Evolutionary conservation across 2,797 vertebrate species (phyloP), one percentile per base, ranked within the genome.

Genomic region (Sandelia bainsii): DNA sequence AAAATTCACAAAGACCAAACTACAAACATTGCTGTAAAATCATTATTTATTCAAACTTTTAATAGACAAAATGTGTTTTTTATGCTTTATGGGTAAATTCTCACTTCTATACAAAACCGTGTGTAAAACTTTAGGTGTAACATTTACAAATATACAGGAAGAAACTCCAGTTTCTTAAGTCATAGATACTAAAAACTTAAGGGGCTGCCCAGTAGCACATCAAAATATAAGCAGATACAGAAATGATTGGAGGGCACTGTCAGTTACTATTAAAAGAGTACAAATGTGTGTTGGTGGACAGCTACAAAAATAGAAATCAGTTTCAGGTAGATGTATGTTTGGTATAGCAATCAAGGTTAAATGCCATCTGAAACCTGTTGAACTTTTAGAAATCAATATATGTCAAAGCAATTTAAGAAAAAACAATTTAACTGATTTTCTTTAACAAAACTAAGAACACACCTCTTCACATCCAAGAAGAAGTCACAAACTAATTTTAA

Each of bases 101-200:
- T 96, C 95, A 95, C 97, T 94, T 96, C 96, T 96, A 96, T 98
- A 98, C 96, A 97, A 98, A 97, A 97, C 94, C 93, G 93, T 94
- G 94, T 96, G 88, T 96, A 96, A 97, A 97, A 96, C 94, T 95
- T 92, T 84, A 95, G 95, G 93, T 96, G 95, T 95, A 96, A 96
- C 96, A 97, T 97, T 96, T 97, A 97, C 96, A 97, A 96, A 98
- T 97, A 94, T 96, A 97, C 96, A 97, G 94, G 93, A 96, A 95
- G 93, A 96, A 95, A 95, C 94, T 95, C 77, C 91, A 74, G 65
- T 72, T 84, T 79, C 64, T 75, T 90, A 61, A 49, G 54, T 80
- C 45, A 59, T 51, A 62, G 51, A 54, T 61, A 52, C 45, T 70
- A 77, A 60, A 83, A 84, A 71, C 56, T 16, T 58, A 61, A 72